A percentile compares a stretch with the other conserved stretches of the same genome.
phyloP scores from a whole-genome alignment of 2,888 invertebrate species.

The Biston stratarius region DNA sequence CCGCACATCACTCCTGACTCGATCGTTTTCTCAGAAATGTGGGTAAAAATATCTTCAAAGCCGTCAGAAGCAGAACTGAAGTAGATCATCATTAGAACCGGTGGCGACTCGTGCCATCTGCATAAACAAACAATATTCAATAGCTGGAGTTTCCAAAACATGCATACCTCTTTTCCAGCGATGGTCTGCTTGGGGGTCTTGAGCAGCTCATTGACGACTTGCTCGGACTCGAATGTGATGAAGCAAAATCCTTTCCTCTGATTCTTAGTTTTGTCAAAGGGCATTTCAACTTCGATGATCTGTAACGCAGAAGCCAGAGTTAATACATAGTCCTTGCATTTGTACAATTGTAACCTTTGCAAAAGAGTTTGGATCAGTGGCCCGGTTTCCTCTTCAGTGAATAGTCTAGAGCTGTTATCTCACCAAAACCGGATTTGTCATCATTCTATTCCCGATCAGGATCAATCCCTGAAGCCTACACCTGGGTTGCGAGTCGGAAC shows the following conservation, averaged over 20 bases:
- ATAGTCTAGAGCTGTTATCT: constrained; percentile 72
- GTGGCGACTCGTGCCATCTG: too few species aligned
- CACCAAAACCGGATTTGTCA: constrained; percentile 83
- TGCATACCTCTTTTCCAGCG: constrained; percentile 94
- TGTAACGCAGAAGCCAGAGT: constrained; percentile 69
- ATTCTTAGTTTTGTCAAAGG: constrained; percentile 98
- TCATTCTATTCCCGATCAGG: too few species aligned
- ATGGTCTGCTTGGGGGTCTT: constrained; percentile 97
- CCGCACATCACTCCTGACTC: too few species aligned
- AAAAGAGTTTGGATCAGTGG: constrained; percentile 67
- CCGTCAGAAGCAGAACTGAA: constrained; percentile 86
- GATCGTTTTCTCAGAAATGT: constrained; percentile 86
- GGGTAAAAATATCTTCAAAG: constrained; percentile 52
- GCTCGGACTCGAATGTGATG: constrained; percentile 98
- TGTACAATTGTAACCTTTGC: neutral
- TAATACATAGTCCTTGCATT: neutral
- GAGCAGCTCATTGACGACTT: constrained; percentile 95
- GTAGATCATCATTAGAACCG: constrained; percentile 70
- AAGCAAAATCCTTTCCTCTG: constrained; percentile 99
- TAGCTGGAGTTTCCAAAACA: neutral
- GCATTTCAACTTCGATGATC: constrained; percentile 98
- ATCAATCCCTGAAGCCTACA: too few species aligned
- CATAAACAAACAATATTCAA: too few species aligned
- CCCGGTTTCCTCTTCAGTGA: constrained; percentile 78
- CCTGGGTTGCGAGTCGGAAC: too few species aligned